Evolutionary conservation across 2,113 vertebrate species (phyloP).

Genomic region (Phalacrocorax pelagicus): DNA sequence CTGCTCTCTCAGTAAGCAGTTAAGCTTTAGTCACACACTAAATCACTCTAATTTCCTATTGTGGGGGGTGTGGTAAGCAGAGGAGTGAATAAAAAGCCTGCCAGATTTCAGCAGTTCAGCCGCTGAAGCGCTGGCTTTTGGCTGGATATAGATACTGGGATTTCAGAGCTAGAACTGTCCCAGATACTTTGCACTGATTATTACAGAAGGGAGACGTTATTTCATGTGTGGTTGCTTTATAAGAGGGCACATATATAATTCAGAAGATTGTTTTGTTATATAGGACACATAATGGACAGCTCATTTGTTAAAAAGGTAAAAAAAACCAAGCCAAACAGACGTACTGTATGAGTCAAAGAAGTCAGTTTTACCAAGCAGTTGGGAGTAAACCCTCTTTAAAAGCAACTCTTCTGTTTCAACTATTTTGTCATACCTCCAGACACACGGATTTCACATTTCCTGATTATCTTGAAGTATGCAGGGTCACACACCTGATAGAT

Average conservation of each 20-base stretch:
- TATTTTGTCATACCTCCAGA: not conserved
- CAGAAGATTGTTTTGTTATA: not conserved
- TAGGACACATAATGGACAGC: not conserved
- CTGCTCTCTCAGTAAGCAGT: constrained; percentile 7
- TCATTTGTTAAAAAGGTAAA: not conserved
- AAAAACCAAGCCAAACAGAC: not conserved
- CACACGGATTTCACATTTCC: not conserved
- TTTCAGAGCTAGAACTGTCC: not conserved
- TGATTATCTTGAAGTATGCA: not conserved
- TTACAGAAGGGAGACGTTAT: not conserved
- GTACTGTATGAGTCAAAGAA: not conserved
- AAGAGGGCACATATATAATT: not conserved
- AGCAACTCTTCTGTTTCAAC: not conserved
- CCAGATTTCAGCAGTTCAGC: not conserved
- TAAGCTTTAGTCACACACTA: constrained; percentile 28
- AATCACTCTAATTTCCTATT: constrained; percentile 34
- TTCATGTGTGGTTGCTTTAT: not conserved
- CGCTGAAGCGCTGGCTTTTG: not conserved
- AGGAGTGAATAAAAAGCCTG: not conserved
- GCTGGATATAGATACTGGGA: not conserved
- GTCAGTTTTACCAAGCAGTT: not conserved
- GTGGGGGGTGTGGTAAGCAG: constrained; percentile 8
- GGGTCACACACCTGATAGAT: no score
- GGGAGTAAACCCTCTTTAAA: not conserved
- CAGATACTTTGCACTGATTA: not conserved